Base-by-base conservation (phyloP, 2,797 vertebrate species). In the Orientallactaga sibirica region DNA sequence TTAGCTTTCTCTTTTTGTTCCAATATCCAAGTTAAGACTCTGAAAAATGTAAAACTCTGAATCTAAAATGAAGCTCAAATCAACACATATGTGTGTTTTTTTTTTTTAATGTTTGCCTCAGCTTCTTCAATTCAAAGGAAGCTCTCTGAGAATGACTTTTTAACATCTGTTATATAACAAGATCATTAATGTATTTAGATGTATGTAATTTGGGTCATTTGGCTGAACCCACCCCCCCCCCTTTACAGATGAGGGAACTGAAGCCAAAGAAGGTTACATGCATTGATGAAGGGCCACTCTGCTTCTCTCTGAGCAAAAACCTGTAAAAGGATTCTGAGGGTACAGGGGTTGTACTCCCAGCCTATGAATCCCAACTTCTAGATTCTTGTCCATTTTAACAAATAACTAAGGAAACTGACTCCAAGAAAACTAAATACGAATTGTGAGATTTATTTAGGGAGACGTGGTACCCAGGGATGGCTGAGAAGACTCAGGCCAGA, bases 81-180 rank as follows among this genome's bases (percentile, higher is more conserved):
- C 18, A 20, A 15, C 8, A 14, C 3, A 19, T 64, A 18, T 16
- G 19, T 87, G 41, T 81, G 78, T 90, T 78, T 76, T 20, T n/a
- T 55, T 79, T 37, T 78, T 64, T 75, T 24, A 92, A 90, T 80
- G 70, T n/a, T 79, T 92, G 48, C 12, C 70, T 68, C 29, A 80
- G 14, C 48, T 80, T 88, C 62, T 80, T 75, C 33, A 91, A 27
- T 43, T n/a, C 33, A 61, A 84, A 75, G 64, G 62, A 77, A 71
- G 14, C 18, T 27, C 43, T 74, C 55, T 70, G 71, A 68, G 52
- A 80, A 91, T 84, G 52, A 68, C 18, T 85, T 37, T 41, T 33
- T 33, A 62, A 80, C n/a, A 25, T 58, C 66, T 90, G 9, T 84
- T 37, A 37, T 41, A 3, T 61, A 77, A 52, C 12, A 79, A 67